Conservation (phyloP, 1,140 invertebrate species). For the Eupristina koningsbergeri region DNA sequence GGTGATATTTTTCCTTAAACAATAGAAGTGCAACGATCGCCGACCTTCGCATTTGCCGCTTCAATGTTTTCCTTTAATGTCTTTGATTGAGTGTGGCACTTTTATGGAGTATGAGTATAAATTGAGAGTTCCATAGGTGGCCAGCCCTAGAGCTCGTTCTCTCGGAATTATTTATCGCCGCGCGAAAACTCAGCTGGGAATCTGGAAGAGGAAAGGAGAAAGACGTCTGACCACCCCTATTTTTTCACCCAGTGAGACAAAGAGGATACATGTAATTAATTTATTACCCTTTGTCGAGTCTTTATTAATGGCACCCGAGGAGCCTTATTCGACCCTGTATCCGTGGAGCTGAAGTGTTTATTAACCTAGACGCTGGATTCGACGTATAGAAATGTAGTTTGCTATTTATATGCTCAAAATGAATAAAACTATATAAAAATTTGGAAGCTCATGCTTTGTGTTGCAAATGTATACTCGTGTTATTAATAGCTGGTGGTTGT, state of each 20-base stretch:
- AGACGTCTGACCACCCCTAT: background rate
- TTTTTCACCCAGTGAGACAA: slow-evolving; percentile 41
- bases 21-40: slow-evolving; percentile 4
- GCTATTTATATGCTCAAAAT: background rate
- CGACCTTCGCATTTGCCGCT: slow-evolving; percentile 33
- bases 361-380: slow-evolving; percentile 6
- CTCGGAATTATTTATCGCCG: slow-evolving; percentile 39
- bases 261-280: slow-evolving; percentile 50
- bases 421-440: slow-evolving; percentile 42
- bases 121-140: background rate
- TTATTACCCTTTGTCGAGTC: slow-evolving; percentile 46
- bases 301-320: slow-evolving; percentile 3
- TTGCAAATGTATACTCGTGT: background rate
- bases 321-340: background rate
- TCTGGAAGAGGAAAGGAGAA: background rate
- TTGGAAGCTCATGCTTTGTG: slow-evolving; percentile 26
- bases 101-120: slow-evolving; percentile 44
- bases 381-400: background rate
- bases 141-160: background rate
- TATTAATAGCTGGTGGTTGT: slow-evolving; percentile 29
- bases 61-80: slow-evolving; percentile 44
- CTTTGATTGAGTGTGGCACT: slow-evolving; percentile 53
- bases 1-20: slow-evolving; percentile 47
- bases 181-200: background rate
- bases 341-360: slow-evolving; percentile 42